Evolutionary conservation across 2,888 invertebrate species (phyloP).

Genomic region (Nomada flava): DNA sequence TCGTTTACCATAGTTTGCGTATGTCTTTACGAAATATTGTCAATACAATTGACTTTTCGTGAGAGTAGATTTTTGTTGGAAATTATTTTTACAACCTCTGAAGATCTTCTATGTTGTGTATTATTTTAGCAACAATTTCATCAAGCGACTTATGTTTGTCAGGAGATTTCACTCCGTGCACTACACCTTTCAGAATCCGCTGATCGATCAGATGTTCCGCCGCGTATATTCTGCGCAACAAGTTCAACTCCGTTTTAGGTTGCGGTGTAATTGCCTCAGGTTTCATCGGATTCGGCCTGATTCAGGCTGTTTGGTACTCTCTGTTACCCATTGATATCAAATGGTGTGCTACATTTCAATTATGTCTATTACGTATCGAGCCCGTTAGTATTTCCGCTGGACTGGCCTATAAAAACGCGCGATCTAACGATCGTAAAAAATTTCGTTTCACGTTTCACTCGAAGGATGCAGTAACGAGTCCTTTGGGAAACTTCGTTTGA

Average conservation of each 20-base stretch:
- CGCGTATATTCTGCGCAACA: slow-evolving; percentile 24
- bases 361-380: slow-evolving; percentile 5
- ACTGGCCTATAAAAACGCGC: background rate
- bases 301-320: slow-evolving; percentile 26
- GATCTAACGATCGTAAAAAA: background rate
- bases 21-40: slow-evolving; percentile 9
- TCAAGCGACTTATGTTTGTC: background rate
- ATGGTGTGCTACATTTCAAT: slow-evolving; percentile 26
- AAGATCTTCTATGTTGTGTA: no score
- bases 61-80: no score
- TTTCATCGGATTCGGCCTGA: slow-evolving; percentile 43
- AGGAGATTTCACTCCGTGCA: background rate
- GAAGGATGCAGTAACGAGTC: no score
- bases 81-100: no score
- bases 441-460: no score
- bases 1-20: background rate
- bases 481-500: background rate
- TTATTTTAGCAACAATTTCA: background rate
- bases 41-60: background rate
- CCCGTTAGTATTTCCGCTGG: background rate
- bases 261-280: slow-evolving; percentile 39
- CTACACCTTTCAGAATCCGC: background rate
- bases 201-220: background rate
- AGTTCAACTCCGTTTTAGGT: slow-evolving; percentile 41
- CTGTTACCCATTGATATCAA: slow-evolving; percentile 26